phyloP scores from a whole-genome alignment of 2,797 vertebrate species.

The Lemur catta region DNA sequence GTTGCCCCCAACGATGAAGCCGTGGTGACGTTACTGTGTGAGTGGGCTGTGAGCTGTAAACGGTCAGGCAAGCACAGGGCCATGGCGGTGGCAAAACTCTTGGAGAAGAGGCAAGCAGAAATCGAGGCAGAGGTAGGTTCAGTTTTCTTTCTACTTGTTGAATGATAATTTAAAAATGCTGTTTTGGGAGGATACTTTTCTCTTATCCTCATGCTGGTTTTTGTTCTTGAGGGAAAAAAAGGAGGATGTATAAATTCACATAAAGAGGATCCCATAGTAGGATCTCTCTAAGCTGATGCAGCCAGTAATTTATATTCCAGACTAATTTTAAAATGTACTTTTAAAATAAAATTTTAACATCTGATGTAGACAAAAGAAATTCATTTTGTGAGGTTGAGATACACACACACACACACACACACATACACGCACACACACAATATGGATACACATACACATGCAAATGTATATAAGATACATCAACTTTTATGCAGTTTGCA shows the following conservation, averaged over 20 bases:
- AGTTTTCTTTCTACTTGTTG: not conserved
- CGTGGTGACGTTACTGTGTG: constrained; percentile 82
- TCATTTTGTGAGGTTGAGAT: not conserved
- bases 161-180: not conserved
- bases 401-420: too few relatives aligned
- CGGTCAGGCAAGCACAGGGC: constrained; percentile 84
- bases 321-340: not conserved
- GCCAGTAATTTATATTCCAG: not conserved
- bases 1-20: constrained; percentile 80
- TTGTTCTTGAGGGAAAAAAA: not conserved
- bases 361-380: not conserved
- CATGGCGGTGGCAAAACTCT: constrained; percentile 83
- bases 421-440: too few relatives aligned
- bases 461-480: not conserved
- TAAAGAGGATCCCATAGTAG: not conserved
- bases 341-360: not conserved
- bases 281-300: not conserved
- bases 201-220: not conserved
- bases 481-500: not conserved
- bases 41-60: constrained; percentile 85
- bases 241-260: not conserved
- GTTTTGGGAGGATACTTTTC: not conserved
- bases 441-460: not conserved
- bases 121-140: constrained; percentile 84
- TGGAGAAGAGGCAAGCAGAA: constrained; percentile 85